These are phyloP conservation scores for Gastrophysa polygoni DNA, from an alignment of 2,888 invertebrate genomes.

Conservation along the genomic window DNA sequence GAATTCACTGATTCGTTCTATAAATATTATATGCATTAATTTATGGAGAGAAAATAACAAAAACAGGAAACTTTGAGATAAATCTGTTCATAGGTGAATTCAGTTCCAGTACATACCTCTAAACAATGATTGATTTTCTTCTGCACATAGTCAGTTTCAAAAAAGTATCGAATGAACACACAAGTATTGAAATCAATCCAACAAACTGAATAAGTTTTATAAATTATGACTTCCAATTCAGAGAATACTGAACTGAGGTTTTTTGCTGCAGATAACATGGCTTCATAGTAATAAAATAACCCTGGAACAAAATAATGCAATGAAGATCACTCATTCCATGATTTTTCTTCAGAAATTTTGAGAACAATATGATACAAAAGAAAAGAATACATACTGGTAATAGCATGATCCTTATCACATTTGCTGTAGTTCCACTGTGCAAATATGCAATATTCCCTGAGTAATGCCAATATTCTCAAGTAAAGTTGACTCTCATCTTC, in stretches of 20 bases:
- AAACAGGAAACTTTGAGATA: too few species aligned
- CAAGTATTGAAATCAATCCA: conserved; percentile 73
- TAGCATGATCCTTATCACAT: conserved; percentile 37
- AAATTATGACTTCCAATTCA: conserved; percentile 65
- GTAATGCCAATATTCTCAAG: conserved; percentile 67
- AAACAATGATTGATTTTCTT: conserved; percentile 46
- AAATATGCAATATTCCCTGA: conserved; percentile 69
- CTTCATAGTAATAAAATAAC: conserved; percentile 68
- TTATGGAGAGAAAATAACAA: too few species aligned
- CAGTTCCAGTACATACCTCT: conserved; percentile 40
- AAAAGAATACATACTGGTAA: conserved; percentile 44
- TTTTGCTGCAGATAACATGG: conserved; percentile 66
- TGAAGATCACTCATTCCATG: not conserved
- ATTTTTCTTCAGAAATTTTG: too few species aligned
- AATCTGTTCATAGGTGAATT: conserved; percentile 3
- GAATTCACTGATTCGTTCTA: too few species aligned
- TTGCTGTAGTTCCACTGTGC: conserved; percentile 61
- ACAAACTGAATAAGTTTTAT: conserved; percentile 67
- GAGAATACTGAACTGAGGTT: conserved; percentile 64
- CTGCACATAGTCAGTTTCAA: conserved; percentile 49
- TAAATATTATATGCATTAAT: too few species aligned
- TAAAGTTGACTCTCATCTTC: conserved; percentile 62
- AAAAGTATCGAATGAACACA: conserved; percentile 62
- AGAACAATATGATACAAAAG: not conserved
- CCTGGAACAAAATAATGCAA: conserved; percentile 51